phyloP scores from a whole-genome alignment of 2,797 vertebrate species.

The Alcedo atthis region DNA sequence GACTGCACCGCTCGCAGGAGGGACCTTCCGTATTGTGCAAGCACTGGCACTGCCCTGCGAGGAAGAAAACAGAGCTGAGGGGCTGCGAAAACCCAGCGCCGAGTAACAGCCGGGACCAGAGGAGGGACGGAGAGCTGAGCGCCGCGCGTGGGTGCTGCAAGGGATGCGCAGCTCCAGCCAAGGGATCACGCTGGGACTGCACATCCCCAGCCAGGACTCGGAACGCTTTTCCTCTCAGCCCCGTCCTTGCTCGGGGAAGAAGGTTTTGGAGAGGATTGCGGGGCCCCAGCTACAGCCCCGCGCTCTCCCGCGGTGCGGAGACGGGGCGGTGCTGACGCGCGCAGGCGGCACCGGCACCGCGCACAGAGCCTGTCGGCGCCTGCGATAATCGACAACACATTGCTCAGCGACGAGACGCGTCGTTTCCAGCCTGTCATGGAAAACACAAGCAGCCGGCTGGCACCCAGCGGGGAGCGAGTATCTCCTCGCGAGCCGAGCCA shows the following conservation, averaged over 20 bases:
- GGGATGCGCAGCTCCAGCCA: not conserved
- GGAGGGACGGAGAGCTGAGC: not conserved
- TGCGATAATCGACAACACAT: constrained; percentile 37
- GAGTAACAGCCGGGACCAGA: rapidly evolving
- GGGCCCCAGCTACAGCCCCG: not conserved
- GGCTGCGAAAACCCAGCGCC: not conserved
- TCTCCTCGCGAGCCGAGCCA: constrained; percentile 33
- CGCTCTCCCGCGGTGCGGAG: rapidly evolving
- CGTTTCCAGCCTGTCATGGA: constrained; percentile 16
- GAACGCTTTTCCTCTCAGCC: not conserved
- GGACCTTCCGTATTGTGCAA: constrained; percentile 85
- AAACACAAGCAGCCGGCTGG: not conserved
- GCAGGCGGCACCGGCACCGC: not conserved
- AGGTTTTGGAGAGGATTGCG: not conserved
- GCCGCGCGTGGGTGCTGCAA: rapidly evolving
- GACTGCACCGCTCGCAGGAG: constrained; percentile 87
- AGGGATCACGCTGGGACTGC: not conserved
- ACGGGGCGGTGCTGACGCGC: not conserved
- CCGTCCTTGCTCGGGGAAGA: not conserved
- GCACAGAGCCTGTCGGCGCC: not conserved
- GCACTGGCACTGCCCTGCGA: constrained; percentile 86
- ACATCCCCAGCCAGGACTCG: rapidly evolving
- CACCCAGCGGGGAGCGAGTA: constrained; percentile 10
- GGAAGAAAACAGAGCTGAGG: not conserved
- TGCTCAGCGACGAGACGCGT: not conserved